phyloP scores from a whole-genome alignment of 2,113 vertebrate genomes.

The Stegastes partitus region DNA sequence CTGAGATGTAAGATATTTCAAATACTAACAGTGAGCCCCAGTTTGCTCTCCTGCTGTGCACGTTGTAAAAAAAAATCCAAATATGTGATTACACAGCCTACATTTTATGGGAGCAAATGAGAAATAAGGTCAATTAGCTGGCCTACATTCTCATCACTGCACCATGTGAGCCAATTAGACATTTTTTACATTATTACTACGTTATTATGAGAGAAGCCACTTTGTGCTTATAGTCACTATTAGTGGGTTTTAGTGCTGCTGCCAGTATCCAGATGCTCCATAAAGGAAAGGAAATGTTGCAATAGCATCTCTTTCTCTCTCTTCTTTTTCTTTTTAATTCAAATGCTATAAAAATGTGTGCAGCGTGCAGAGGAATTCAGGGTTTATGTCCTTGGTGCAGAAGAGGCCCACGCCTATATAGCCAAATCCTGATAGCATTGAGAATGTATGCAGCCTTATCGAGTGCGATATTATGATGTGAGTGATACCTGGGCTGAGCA shows the following conservation, averaged over 20 bases:
- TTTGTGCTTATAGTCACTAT: not conserved
- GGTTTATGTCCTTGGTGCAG: slow-evolving; percentile 44
- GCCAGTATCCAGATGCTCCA: not conserved
- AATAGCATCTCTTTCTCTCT: not conserved
- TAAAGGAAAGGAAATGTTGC: not conserved
- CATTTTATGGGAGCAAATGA: not conserved
- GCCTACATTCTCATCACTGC: not conserved
- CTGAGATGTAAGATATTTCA: not conserved
- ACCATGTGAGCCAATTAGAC: not conserved
- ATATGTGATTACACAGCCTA: not conserved
- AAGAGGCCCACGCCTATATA: slow-evolving; percentile 33
- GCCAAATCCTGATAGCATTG: slow-evolving; percentile 51
- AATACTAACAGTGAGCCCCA: not conserved
- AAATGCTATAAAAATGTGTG: not conserved
- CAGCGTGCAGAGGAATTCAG: slow-evolving; percentile 37
- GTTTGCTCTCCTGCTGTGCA: not conserved
- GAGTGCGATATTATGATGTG: slow-evolving; percentile 67
- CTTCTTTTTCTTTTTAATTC: too few relatives aligned
- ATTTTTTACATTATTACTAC: not conserved
- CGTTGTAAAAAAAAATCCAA: not conserved
- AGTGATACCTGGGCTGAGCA: slow-evolving; percentile 63
- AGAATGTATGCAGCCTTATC: slow-evolving; percentile 58
- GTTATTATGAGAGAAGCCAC: not conserved
- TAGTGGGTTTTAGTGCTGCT: not conserved
- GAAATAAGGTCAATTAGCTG: slow-evolving; percentile 13